Percentiles rank a stretch among this genome's conserved stretches.
Conservation (phyloP, 2,888 invertebrate species). For the Nesidiocoris tenuis region DNA sequence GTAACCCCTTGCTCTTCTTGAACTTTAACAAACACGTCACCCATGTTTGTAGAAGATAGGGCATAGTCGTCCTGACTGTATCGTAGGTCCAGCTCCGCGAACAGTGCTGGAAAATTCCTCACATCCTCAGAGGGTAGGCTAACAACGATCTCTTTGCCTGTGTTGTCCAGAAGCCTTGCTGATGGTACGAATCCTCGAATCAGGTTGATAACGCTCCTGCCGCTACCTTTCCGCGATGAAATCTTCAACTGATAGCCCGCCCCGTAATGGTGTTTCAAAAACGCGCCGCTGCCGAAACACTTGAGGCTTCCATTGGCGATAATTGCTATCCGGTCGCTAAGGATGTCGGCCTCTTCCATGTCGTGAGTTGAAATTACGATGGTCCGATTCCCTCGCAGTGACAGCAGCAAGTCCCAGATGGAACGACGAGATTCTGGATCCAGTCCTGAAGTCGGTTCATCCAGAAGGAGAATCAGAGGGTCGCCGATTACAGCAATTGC, state of each 20-base stretch:
- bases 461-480: slow-evolving; percentile 67
- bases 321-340: slow-evolving; percentile 87
- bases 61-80: slow-evolving; percentile 70
- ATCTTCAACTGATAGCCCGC: slow-evolving; percentile 44
- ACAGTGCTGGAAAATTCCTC: slow-evolving; percentile 61
- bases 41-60: slow-evolving; percentile 82
- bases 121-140: slow-evolving; percentile 14
- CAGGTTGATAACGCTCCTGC: not conserved
- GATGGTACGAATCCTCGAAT: slow-evolving; percentile 55
- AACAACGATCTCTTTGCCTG: slow-evolving; percentile 4
- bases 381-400: slow-evolving; percentile 61
- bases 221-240: not conserved
- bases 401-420: slow-evolving; percentile 81
- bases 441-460: slow-evolving; percentile 86
- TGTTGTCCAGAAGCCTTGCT: slow-evolving; percentile 53
- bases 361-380: slow-evolving; percentile 88
- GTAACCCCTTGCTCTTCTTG: slow-evolving; percentile 30
- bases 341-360: slow-evolving; percentile 93
- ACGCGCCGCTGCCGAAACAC: slow-evolving; percentile 79
- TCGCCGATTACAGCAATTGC: slow-evolving; percentile 82
- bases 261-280: slow-evolving; percentile 70
- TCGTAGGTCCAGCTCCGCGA: slow-evolving; percentile 65
- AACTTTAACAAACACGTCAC: slow-evolving; percentile 81
- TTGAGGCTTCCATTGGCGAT: slow-evolving; percentile 71
- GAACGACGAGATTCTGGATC: slow-evolving; percentile 85